Conservation (phyloP, 1,140 invertebrate species). For the Druon quercuslanigerum region DNA sequence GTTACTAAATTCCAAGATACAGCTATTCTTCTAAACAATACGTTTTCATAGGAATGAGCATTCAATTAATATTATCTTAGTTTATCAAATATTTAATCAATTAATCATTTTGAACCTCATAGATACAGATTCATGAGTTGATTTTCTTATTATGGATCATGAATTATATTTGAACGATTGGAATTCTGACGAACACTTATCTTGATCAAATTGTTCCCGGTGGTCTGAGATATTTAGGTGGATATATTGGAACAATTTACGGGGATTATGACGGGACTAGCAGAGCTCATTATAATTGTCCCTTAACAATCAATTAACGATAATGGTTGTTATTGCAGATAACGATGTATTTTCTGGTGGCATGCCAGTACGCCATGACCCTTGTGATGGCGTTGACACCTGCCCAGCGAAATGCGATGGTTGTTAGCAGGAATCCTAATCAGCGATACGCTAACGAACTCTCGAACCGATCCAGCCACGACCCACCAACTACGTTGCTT, state of each 20-base stretch:
- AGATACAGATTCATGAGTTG: too few relatives aligned
- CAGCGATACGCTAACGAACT: constrained; percentile 46
- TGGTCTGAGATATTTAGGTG: neutral
- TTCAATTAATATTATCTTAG: too few relatives aligned
- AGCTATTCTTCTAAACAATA: too few relatives aligned
- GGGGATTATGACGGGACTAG: neutral
- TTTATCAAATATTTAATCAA: too few relatives aligned
- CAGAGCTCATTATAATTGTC: neutral
- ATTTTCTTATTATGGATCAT: too few relatives aligned
- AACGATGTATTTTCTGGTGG: constrained; percentile 40
- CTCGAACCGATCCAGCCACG: neutral
- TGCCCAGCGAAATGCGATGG: constrained; percentile 31
- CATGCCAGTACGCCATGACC: constrained; percentile 33
- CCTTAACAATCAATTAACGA: constrained; percentile 35
- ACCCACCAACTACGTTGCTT: constrained; percentile 31
- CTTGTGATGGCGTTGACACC: constrained; percentile 40
- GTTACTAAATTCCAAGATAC: too few relatives aligned
- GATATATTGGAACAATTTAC: neutral
- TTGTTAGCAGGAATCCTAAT: constrained; percentile 44
- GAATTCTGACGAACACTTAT: too few relatives aligned
- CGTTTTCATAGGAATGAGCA: too few relatives aligned
- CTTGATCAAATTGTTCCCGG: too few relatives aligned
- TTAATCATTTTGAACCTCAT: too few relatives aligned
- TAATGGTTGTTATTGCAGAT: constrained; percentile 48
- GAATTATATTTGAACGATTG: too few relatives aligned